Evolutionary conservation across 37 sponge, comb jelly and placozoan species (phyloP).

Genomic region (Ephydatia muelleri): DNA sequence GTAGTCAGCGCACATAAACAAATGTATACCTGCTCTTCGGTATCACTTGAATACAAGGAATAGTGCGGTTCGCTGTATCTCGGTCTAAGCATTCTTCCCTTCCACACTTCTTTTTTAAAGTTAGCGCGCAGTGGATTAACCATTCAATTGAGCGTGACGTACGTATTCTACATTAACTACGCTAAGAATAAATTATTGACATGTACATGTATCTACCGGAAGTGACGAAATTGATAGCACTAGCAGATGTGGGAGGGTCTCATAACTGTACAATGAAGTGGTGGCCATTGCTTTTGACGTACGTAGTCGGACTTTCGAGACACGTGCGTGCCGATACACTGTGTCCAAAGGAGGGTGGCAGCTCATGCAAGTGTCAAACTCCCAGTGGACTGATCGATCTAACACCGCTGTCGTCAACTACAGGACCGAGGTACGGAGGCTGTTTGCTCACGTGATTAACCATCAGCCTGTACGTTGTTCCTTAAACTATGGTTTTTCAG

Average conservation of each 20-base stretch:
- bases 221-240: no score
- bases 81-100: neutral
- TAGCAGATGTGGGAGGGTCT: neutral
- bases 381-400: conserved; percentile 16
- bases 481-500: no score
- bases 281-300: neutral
- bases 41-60: conserved; percentile 67
- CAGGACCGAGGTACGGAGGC: neutral
- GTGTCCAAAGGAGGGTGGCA: no score
- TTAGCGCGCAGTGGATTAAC: no score
- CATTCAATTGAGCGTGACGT: no score
- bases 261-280: neutral
- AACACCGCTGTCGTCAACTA: neutral
- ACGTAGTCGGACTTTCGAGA: no score
- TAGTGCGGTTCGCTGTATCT: conserved; percentile 3
- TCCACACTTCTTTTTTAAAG: neutral
- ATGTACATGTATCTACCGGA: no score
- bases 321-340: no score
- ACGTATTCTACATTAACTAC: no score
- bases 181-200: no score
- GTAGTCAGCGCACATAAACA: neutral
- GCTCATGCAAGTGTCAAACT: conserved; percentile 17
- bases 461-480: no score
- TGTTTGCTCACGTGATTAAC: no score
- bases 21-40: conserved; percentile 54